Conservation (phyloP, 2,113 vertebrate genomes). For the Lampris incognitus region DNA sequence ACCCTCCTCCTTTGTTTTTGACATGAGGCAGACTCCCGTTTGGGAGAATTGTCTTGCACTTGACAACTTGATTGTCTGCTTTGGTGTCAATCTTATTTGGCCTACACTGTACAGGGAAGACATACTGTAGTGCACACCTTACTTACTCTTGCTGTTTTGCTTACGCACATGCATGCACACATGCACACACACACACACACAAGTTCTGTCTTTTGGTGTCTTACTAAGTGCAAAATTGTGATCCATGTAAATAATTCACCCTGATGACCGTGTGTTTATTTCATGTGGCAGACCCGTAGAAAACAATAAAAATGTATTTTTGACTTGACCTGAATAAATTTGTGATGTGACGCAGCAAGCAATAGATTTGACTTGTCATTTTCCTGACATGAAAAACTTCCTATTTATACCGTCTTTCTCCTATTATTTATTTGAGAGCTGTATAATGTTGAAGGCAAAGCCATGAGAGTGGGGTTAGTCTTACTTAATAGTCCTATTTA, state of each 20-base stretch:
- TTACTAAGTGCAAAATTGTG: constrained; percentile 59
- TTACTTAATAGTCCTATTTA: too few species aligned
- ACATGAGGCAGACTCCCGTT: constrained; percentile 34
- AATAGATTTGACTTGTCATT: constrained; percentile 10
- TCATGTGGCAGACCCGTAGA: constrained; percentile 84
- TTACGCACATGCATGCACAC: constrained; percentile 6
- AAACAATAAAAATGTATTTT: constrained; percentile 91
- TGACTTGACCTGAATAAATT: constrained; percentile 96
- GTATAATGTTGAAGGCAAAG: too few species aligned
- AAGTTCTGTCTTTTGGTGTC: constrained; percentile 32
- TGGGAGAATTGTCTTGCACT: constrained; percentile 39
- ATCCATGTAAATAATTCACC: constrained; percentile 77
- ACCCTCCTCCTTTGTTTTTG: constrained; percentile 45
- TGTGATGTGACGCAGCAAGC: constrained; percentile 91
- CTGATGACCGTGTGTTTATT: constrained; percentile 74
- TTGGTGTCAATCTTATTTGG: constrained; percentile 14
- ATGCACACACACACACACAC: constrained; percentile 18
- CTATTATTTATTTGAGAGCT: too few species aligned
- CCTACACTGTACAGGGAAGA: constrained; percentile 16
- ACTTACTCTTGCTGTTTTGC: background rate
- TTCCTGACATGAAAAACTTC: too few species aligned
- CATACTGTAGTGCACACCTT: background rate
- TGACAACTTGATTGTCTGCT: constrained; percentile 59
- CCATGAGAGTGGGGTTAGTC: too few species aligned
- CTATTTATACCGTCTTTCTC: too few species aligned